Percentiles rank a stretch among this genome's conserved stretches.
These are phyloP conservation scores for Hafferia zeledoni DNA, from an alignment of 2,797 vertebrate species.

Conservation along the genomic window DNA sequence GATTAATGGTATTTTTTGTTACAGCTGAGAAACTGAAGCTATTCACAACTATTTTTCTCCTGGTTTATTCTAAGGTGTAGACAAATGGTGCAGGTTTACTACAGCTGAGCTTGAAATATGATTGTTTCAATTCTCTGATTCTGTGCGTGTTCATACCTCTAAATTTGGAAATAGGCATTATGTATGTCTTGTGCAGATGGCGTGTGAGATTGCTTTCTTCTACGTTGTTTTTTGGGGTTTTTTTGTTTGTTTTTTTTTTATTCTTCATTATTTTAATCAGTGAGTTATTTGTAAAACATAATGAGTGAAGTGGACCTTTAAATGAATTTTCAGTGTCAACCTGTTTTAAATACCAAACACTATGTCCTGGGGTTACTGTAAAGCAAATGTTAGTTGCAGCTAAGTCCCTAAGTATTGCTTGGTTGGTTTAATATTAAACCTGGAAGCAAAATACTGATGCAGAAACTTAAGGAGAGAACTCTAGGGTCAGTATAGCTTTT, in stretches of 20 bases:
- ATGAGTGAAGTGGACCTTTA: conserved; percentile 20
- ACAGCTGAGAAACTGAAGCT: background rate
- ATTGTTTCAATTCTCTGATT: background rate
- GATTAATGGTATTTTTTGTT: background rate
- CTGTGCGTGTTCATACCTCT: background rate
- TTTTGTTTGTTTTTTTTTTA: background rate
- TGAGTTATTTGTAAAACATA: background rate
- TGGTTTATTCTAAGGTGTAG: background rate
- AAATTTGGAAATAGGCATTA: background rate
- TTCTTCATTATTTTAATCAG: background rate
- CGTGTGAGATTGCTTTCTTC: background rate
- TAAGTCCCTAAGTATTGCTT: background rate
- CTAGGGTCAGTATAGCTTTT: background rate
- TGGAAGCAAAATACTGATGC: background rate
- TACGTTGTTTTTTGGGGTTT: background rate
- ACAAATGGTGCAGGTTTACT: background rate
- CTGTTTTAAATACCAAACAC: conserved; percentile 45
- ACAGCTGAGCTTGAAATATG: fast-evolving
- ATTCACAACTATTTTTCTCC: background rate
- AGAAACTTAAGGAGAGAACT: background rate
- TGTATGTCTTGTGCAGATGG: fast-evolving
- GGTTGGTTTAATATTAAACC: background rate
- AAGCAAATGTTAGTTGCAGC: conserved; percentile 31
- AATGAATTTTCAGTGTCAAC: background rate
- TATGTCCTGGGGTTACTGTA: background rate